Base-by-base conservation (phyloP, 2,797 vertebrate species). In the Erethizon dorsatum region DNA sequence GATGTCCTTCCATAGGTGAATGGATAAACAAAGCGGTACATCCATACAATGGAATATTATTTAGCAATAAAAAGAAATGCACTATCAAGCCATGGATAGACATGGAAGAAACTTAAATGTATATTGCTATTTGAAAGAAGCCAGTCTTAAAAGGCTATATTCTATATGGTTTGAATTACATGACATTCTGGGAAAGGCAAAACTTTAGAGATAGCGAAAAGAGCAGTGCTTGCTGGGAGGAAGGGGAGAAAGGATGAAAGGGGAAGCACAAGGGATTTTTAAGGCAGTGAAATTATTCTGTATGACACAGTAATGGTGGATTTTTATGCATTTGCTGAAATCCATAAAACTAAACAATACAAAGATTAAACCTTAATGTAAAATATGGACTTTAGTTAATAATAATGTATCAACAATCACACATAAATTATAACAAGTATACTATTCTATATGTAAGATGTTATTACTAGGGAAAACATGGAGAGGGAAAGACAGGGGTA, bases 21-120 rank as follows among this genome's bases (percentile, higher is more conserved):
- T 88, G 65, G 71, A 87, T 87, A 59, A 82, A 87, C 54, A 93
- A 79, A 69, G 50, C 20, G 17, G 56, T 83, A 84, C 69, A 88
- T 88, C 61, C 65, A 92, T 52, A 94, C 63, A 87, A 93, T 87
- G 91, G 41, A 69, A 80, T 69, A 93, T 50, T 93, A 73, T 52
- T 94, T 56, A 82, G 45, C 77, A 94, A 88, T 88, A 83, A 88
- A 88, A 88, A 82, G 92, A 82, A 82, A 82, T 94, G 65, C 37
- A 47, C 33, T 50, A 61, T 80, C 47, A 82, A 93, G 45, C 31
- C 33, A 73, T 82, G 45, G 78, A 89, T 17, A 86, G 63, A 88
- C 65, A 73, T 79, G 61, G 54, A 93, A 45, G 77, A 88, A 79
- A 88, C n/a, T 52, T 59, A 93, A 73, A 82, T 52, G 45, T 26